Conservation (phyloP, 2,888 invertebrate genomes). For the Acanthoscelides obtectus region DNA sequence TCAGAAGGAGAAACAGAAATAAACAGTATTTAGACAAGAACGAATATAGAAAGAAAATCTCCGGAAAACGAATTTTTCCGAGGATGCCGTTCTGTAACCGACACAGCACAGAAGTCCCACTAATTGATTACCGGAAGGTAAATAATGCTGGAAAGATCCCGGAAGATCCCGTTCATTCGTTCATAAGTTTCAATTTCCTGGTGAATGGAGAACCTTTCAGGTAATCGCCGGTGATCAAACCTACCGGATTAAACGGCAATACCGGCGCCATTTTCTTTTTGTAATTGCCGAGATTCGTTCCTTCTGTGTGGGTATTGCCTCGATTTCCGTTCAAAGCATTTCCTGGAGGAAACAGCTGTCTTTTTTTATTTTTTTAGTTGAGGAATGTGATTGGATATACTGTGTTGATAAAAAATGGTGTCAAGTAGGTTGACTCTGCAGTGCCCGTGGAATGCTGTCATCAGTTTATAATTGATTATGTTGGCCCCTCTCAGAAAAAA, state of each 20-base stretch:
- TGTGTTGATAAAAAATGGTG: not conserved
- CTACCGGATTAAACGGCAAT: slow-evolving; percentile 37
- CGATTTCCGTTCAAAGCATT: not conserved
- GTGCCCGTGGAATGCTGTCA: no score
- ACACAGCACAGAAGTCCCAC: slow-evolving; percentile 25
- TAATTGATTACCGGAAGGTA: slow-evolving; percentile 38
- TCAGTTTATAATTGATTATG: no score
- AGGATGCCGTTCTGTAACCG: slow-evolving; percentile 23
- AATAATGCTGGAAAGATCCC: slow-evolving; percentile 35
- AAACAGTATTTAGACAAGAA: not conserved
- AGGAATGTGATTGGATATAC: not conserved
- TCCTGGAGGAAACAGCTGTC: not conserved
- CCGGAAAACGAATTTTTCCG: slow-evolving; percentile 5
- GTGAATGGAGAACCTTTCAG: slow-evolving; percentile 43
- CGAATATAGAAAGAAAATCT: not conserved
- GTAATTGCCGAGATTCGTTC: slow-evolving; percentile 32
- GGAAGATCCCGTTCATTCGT: no score
- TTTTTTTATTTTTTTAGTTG: not conserved
- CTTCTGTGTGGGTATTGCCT: not conserved
- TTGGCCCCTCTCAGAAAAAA: no score
- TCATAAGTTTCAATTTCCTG: slow-evolving; percentile 41
- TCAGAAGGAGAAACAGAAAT: not conserved
- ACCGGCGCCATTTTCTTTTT: slow-evolving; percentile 38
- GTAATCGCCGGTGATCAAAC: slow-evolving; percentile 42
- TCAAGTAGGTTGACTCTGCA: no score